A percentile compares a stretch with the other conserved stretches of the same genome.
phyloP scores from a whole-genome alignment of 1,140 invertebrate species.

The Monomorium pharaonis region DNA sequence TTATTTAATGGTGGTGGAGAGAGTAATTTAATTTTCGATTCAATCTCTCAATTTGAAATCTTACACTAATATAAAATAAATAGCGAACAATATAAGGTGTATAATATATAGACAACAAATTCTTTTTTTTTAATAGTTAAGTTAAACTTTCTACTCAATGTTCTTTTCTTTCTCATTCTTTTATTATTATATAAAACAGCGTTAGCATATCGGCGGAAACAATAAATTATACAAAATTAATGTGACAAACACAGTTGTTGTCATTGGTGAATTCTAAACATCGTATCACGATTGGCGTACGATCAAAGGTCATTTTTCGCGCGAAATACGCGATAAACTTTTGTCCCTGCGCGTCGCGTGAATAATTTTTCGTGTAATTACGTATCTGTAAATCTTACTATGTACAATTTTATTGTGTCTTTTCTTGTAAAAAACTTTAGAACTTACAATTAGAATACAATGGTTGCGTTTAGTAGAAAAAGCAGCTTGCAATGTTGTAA shows the following conservation, averaged over 20 bases:
- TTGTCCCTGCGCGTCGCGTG: conserved; percentile 9
- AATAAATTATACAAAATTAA: conserved; percentile 80
- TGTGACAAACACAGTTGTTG: conserved; percentile 67
- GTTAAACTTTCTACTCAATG: not conserved
- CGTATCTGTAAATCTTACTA: not conserved
- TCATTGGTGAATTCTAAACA: conserved; percentile 75
- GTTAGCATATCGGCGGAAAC: conserved; percentile 12
- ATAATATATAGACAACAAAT: not conserved
- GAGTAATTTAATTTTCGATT: not conserved
- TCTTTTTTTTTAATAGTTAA: not conserved
- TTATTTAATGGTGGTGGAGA: not conserved
- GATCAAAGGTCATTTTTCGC: conserved; percentile 81
- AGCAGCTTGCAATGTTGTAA: too few species aligned
- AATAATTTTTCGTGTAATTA: not conserved
- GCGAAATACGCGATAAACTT: conserved; percentile 68
- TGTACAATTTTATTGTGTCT: not conserved
- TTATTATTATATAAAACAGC: not conserved
- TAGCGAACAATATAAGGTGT: not conserved
- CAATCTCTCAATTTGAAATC: not conserved
- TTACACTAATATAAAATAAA: not conserved
- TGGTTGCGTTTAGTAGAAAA: too few species aligned
- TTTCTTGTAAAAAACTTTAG: not conserved
- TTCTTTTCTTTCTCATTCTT: not conserved
- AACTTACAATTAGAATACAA: not conserved
- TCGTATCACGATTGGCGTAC: conserved; percentile 75